A percentile compares a stretch with the other conserved stretches of the same genome.
phyloP scores from a whole-genome alignment of 2,888 invertebrate genomes.

The Heteropelma amictum region DNA sequence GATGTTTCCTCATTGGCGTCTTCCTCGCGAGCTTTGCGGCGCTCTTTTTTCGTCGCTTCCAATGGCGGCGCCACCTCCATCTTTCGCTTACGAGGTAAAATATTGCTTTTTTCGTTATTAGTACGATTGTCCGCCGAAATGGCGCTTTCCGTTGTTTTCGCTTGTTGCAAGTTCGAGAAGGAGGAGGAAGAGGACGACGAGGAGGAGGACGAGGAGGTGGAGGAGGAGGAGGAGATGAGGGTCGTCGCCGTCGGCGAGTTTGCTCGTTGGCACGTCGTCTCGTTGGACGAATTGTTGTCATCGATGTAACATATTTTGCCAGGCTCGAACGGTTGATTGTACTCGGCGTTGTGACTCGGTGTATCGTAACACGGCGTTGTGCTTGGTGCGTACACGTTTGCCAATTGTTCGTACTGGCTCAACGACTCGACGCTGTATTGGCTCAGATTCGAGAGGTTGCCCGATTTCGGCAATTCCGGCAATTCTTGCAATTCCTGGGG shows the following conservation, averaged over 20 bases:
- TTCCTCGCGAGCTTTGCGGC: no score
- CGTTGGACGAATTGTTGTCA: not conserved
- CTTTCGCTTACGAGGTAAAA: conserved; percentile 26
- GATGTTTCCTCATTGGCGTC: no score
- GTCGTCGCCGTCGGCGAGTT: not conserved
- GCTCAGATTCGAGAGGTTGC: conserved; percentile 68
- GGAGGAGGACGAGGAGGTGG: not conserved
- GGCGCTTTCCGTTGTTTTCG: not conserved
- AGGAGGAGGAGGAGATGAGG: not conserved
- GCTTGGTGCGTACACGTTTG: conserved; percentile 74
- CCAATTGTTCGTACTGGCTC: conserved; percentile 73
- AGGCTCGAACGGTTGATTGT: conserved; percentile 54
- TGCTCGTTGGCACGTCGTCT: conserved; percentile 2
- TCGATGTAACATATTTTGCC: conserved; percentile 58
- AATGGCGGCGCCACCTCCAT: not conserved
- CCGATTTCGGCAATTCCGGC: conserved; percentile 58
- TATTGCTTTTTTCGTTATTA: conserved; percentile 34
- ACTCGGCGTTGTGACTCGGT: conserved; percentile 68
- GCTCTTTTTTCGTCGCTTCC: no score
- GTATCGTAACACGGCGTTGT: conserved; percentile 74
- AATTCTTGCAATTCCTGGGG: no score
- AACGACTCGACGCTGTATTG: conserved; percentile 73
- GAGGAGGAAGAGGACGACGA: not conserved
- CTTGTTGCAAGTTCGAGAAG: not conserved
- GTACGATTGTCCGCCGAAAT: conserved; percentile 10